These are phyloP conservation scores for Tholera decimalis DNA, from an alignment of 2,888 invertebrate species.

Conservation along the genomic window DNA sequence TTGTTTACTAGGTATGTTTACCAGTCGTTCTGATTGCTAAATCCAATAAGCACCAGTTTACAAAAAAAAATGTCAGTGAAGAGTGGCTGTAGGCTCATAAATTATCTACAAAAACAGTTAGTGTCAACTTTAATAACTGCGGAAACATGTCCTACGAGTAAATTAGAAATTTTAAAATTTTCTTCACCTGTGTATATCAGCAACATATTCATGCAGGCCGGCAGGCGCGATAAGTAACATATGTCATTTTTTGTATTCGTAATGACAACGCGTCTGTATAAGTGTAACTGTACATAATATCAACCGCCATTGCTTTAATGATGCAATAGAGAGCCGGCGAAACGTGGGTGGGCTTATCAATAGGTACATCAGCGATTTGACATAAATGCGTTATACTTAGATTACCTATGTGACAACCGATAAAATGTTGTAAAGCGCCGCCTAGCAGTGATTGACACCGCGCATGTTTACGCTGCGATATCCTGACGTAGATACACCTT, in stretches of 20 bases:
- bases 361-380: conserved; percentile 88
- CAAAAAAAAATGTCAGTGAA: conserved; percentile 31
- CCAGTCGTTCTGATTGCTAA: conserved; percentile 14
- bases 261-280: conserved; percentile 71
- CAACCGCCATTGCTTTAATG: conserved; percentile 81
- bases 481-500: conserved; percentile 82
- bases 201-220: conserved; percentile 53
- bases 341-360: conserved; percentile 90
- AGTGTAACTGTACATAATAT: conserved; percentile 70
- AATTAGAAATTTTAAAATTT: conserved; percentile 61
- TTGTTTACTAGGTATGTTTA: conserved; percentile 8
- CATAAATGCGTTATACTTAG: conserved; percentile 90
- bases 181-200: conserved; percentile 49
- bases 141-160: conserved; percentile 50
- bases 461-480: conserved; percentile 87
- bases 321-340: conserved; percentile 79
- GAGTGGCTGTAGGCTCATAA: conserved; percentile 33
- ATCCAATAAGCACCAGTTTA: conserved; percentile 6
- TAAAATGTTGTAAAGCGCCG: conserved; percentile 90
- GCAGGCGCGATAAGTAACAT: conserved; percentile 68
- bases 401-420: conserved; percentile 88
- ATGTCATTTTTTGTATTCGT: conserved; percentile 72
- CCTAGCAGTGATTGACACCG: conserved; percentile 88
- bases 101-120: conserved; percentile 48
- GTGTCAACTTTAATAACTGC: conserved; percentile 61